Percentiles rank a stretch among this genome's conserved stretches.
These are phyloP conservation scores for Triplophysa rosa DNA, from an alignment of 2,113 vertebrate genomes.

Conservation along the genomic window DNA sequence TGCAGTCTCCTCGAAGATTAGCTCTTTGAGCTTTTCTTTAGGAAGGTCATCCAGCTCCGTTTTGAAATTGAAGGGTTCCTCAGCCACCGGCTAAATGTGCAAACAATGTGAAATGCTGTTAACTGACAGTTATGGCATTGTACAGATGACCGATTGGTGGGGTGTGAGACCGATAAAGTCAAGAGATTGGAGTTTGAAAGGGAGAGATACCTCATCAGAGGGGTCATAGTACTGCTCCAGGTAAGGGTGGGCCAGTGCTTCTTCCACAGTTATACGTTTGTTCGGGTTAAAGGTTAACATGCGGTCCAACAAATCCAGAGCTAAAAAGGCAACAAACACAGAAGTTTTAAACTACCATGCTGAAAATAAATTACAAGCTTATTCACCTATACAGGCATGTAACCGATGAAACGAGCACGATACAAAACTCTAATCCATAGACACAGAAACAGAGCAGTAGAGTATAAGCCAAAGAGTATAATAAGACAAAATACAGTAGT, in stretches of 20 bases:
- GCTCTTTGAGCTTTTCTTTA: conserved; percentile 87
- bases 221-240: conserved; percentile 93
- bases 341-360: not conserved
- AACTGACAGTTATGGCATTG: not conserved
- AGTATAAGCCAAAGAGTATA: not conserved
- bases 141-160: not conserved
- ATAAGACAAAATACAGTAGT: not conserved
- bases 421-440: not conserved
- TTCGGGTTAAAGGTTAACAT: conserved; percentile 92
- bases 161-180: not conserved
- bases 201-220: conserved; percentile 78
- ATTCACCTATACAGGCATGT: not conserved
- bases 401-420: not conserved
- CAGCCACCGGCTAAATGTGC: conserved; percentile 78
- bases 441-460: not conserved
- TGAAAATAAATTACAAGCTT: not conserved
- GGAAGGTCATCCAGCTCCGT: conserved; percentile 89
- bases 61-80: conserved; percentile 86
- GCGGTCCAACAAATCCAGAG: conserved; percentile 84
- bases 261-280: conserved; percentile 88
- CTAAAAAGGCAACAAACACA: conserved; percentile 73
- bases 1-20: conserved; percentile 86
- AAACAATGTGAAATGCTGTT: not conserved
- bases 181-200: not conserved
- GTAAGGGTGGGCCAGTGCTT: conserved; percentile 86